Conservation (phyloP, 2,113 vertebrate genomes). For the Phaethon lepturus region DNA sequence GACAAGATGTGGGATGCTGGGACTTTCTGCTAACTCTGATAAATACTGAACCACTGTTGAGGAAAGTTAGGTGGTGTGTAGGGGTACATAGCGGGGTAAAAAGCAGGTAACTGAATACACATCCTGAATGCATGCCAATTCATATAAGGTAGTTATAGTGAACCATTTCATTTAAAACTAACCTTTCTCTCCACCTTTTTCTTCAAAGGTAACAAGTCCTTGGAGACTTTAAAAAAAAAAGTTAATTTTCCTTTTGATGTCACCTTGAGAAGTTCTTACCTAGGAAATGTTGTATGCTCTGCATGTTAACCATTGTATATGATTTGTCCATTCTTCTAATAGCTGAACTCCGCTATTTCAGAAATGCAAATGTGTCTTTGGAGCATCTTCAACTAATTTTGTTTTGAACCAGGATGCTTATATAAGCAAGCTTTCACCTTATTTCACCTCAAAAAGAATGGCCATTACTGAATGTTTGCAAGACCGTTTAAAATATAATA, state of each 20-base stretch:
- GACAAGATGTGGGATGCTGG: neutral
- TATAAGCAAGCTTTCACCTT: neutral
- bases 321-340: neutral
- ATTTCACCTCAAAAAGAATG: neutral
- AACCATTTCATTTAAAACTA: neutral
- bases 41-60: neutral
- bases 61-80: rapidly evolving
- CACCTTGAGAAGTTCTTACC: neutral
- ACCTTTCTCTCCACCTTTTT: neutral
- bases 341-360: neutral
- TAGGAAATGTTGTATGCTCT: neutral
- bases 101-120: neutral
- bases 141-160: neutral
- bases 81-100: neutral
- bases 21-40: neutral
- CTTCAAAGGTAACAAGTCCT: neutral
- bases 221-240: neutral
- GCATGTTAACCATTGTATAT: neutral
- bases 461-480: neutral
- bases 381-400: neutral
- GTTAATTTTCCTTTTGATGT: neutral
- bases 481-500: neutral
- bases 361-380: neutral
- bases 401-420: neutral
- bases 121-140: neutral